Evolutionary conservation across 1,140 invertebrate genomes (phyloP).

Genomic region (Cydia fagiglandana): DNA sequence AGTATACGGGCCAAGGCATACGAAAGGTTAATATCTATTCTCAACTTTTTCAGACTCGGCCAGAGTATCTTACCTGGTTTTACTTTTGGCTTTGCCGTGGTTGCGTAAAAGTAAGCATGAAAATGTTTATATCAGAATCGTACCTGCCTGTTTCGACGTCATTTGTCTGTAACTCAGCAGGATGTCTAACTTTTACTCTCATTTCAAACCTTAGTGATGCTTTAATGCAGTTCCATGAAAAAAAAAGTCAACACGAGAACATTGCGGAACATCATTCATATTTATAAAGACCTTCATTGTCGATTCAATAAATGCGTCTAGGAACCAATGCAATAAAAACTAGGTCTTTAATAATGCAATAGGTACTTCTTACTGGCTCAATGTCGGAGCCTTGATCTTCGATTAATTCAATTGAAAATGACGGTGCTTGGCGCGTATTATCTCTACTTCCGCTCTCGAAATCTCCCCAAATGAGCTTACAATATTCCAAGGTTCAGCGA

Average conservation of each 20-base stretch:
- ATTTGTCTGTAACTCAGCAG: too few relatives aligned
- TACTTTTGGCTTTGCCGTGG: too few relatives aligned
- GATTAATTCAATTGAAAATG: constrained; percentile 23
- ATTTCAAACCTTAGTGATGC: too few relatives aligned
- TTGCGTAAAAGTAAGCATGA: too few relatives aligned
- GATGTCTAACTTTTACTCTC: too few relatives aligned
- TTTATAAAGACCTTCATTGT: constrained; percentile 14
- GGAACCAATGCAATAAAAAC: constrained; percentile 1
- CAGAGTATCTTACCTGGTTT: too few relatives aligned
- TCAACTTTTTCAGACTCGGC: too few relatives aligned
- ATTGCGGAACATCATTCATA: constrained; percentile 1
- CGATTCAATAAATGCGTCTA: constrained; percentile 1
- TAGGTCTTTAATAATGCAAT: constrained; percentile 4
- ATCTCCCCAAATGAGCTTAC: constrained; percentile 64
- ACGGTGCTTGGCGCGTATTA: constrained; percentile 18
- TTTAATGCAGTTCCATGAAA: neutral
- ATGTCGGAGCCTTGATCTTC: constrained; percentile 14
- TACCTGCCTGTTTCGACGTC: too few relatives aligned
- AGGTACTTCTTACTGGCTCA: neutral
- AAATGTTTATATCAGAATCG: too few relatives aligned
- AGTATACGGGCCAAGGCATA: too few relatives aligned
- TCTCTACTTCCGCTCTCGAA: constrained; percentile 45
- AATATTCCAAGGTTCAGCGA: constrained; percentile 71
- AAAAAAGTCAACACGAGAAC: neutral
- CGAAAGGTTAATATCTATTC: too few relatives aligned